Evolutionary conservation across 2,888 invertebrate species (phyloP), one percentile per base, ranked within the genome.

Genomic region (Poecilobothrus nobilitatus): DNA sequence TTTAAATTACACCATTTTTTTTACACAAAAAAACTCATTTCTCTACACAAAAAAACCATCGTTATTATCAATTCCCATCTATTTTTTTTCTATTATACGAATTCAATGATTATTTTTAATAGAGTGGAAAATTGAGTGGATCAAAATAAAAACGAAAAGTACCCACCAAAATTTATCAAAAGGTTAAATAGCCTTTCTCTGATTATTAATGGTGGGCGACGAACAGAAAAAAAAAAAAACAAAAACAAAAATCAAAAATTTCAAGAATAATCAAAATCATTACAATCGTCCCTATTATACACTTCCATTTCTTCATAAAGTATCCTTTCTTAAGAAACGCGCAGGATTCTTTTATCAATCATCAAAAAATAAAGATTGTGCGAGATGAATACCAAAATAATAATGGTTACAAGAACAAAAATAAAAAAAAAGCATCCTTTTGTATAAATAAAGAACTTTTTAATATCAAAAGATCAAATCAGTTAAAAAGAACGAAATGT

Each of bases 291-390:
- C 15, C n/a, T n/a, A 53, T 53, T 53, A 15, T 53, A 18, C 27
- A 27, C 5, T 27, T 27, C 5, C 27, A 27, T 27, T 27, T 27
- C 5, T 5, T 4, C 27, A 27, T 5, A 27, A 27, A 27, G 5
- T 5, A 27, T 4, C 18, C 53, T 12, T 53, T n/a, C 12, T 37
- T 37, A 37, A 53, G 18, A 18, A 53, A 53, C 53, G 53, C 53
- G 53, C 53, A 53, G 53, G 53, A 53, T 53, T 53, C 53, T 53
- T 53, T 53, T 53, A 53, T 53, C 53, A 53, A 18, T 53, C 15
- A 53, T 53, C 53, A 53, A 53, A 53, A 12, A 53, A 53, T 9
- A 53, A 12, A 12, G 18, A 37, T 12, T 37, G 7, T 53, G 53
- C 53, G 15, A 37, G 8, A 53, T 53, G 53, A 53, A 53, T 53